Base-by-base conservation (phyloP, 2,113 vertebrate genomes). In the Cryptomyrus ogoouensis region DNA sequence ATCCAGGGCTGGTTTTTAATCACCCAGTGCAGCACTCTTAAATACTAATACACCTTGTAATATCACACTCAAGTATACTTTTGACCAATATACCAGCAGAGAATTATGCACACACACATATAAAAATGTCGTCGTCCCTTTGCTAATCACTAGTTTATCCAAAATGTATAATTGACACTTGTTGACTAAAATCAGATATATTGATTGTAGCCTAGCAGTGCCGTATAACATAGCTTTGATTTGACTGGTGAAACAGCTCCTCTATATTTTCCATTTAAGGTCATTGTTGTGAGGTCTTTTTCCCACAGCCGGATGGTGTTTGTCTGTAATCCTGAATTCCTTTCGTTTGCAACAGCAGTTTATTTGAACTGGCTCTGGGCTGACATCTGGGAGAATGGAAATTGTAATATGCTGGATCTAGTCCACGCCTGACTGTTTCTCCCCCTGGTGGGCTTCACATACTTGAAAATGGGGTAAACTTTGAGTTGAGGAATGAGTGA, bases 301-400 rank as follows among this genome's bases (percentile, higher is more conserved):
- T 15, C 35, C 31, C 17, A 5, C 31, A 35, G 31, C 39, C 15
- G 27, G 12, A 39, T 12, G 74, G 13, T 80, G 35, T 80, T 80
- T 80, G 35, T 80, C 42, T 80, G 74, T 80, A 77, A 77, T 77
- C 70, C 70, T 39, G 70, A 77, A 77, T 77, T 77, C 70, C 70
- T 77, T 77, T 39, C 0, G 13, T 77, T 77, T 77, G 70, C 35
- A 42, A 77, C 35, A 42, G 70, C 35, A 39, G 70, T 35, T 17
- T 77, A 77, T 77, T 39, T 77, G 70, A 77, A 39, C 70, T 77
- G 70, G 70, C 70, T 17, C 70, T 19, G 70, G 31, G 31, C 70
- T 77, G 70, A 77, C 70, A 77, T 77, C 31, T 77, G 70, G 70
- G 35, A 17, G 70, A 77, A 77, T 77, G 31, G 70, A 42, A 39